Evolutionary conservation across 2,113 vertebrate species (phyloP).

Genomic region (Aegotheles bennettii): DNA sequence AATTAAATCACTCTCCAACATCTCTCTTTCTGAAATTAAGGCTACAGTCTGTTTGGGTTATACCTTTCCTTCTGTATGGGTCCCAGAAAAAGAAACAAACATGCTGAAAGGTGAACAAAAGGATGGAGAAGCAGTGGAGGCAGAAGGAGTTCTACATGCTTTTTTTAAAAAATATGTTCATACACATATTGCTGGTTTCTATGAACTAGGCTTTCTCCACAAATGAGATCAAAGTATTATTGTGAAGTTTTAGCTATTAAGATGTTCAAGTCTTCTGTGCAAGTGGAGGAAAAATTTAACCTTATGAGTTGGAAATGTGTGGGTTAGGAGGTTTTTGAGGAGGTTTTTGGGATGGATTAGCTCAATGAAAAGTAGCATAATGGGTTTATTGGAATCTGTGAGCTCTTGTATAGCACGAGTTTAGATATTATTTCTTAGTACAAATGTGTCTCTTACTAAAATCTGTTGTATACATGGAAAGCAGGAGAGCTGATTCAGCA

Average conservation of each 20-base stretch:
- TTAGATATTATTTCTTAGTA: background rate
- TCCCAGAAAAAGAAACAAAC: background rate
- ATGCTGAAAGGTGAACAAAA: background rate
- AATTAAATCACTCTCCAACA: background rate
- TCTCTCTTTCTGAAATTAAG: background rate
- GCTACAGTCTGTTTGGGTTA: background rate
- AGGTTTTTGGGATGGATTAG: background rate
- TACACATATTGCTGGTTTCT: background rate
- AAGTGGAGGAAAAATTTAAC: background rate
- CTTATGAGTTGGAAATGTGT: background rate
- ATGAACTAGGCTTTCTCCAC: background rate
- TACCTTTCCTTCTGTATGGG: background rate
- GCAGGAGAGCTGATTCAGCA: background rate
- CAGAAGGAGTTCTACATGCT: too few species aligned
- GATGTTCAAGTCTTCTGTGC: background rate
- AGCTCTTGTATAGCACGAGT: fast-evolving
- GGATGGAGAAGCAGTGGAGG: background rate
- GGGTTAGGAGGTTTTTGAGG: background rate
- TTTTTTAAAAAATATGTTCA: fast-evolving
- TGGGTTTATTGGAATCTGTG: background rate
- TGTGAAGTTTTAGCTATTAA: background rate
- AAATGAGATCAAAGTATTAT: background rate
- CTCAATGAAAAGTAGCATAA: background rate
- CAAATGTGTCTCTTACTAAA: background rate
- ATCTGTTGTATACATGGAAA: background rate